phyloP scores from a whole-genome alignment of 2,113 vertebrate genomes.

The Silurus meridionalis region DNA sequence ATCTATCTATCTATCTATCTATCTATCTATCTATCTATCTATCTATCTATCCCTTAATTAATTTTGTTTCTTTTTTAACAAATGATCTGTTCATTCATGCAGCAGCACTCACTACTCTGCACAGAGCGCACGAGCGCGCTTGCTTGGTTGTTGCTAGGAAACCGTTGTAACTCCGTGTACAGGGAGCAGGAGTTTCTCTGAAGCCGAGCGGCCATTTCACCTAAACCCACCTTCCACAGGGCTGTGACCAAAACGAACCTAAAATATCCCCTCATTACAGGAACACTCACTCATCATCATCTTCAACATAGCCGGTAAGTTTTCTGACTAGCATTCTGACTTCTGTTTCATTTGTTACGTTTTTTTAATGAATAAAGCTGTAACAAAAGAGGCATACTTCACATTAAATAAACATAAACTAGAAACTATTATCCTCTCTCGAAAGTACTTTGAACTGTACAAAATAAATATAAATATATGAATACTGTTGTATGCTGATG shows the following conservation, averaged over 20 bases:
- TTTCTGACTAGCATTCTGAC: background rate
- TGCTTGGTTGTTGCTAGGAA: slow-evolving; percentile 33
- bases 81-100: too few species aligned
- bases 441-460: background rate
- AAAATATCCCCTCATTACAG: background rate
- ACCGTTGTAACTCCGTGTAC: background rate
- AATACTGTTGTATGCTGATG: background rate
- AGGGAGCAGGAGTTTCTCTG: background rate
- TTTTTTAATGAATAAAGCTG: background rate
- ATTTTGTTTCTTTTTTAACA: too few species aligned
- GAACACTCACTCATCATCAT: background rate
- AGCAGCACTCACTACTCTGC: background rate
- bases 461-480: background rate
- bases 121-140: background rate
- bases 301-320: slow-evolving; percentile 7
- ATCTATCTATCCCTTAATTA: background rate
- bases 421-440: too few species aligned
- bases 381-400: background rate
- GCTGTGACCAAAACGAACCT: background rate
- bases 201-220: background rate
- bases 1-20: background rate
- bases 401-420: background rate
- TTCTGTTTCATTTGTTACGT: background rate
- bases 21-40: background rate
- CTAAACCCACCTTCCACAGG: background rate